Evolutionary conservation across 2,797 vertebrate species (phyloP), one percentile per base, ranked within the genome.

Genomic region (Bovichtus diacanthus): DNA sequence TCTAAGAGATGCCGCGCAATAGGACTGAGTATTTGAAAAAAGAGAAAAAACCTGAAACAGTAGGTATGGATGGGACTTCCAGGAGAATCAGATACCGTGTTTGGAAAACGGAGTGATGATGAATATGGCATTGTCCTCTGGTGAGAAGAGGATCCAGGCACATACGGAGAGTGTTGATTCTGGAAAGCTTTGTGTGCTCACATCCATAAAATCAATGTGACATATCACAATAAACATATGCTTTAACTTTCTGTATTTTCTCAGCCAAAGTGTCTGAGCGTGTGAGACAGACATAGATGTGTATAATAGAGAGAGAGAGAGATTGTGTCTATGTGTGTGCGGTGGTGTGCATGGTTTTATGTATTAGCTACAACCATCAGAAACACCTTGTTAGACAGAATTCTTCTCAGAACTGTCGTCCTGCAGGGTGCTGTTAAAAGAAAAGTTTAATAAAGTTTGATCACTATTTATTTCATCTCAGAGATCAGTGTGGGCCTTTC

Each of bases 1-100:
- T 93, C 92, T 91, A 72, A 95, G 88, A 87, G 82, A 88, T 83
- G 92, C 85, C 88, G 92, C 77, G 66, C 89, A 93, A 93, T 90
- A 91, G 89, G 93, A 91, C 84, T 82, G 92, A 90, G 83, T 76
- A 78, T 92, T 87, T 92, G 88, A 87, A 86, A 91, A 86, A 88
- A 75, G 61, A 36, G 58, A 47, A 79, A 82, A 76, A 74, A 55
- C 59, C 61, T 84, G 85, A 88, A 90, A 89, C 83, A 82, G 91
- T 75, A 16, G 86, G 90, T 89, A 84, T 80, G 72, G 89, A 91
- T 90, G 67, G 85, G 85, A 92, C 87, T 90, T 88, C 77, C 70
- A 91, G 74, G 79, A 90, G 79, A 92, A 88, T 88, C 90, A 89
- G 87, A 88, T 80, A 68, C 29, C 27, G 39, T 61, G 36, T 87